Evolutionary conservation across 2,888 invertebrate genomes (phyloP), one percentile per base, ranked within the genome.

Genomic region (Monochamus alternatus): DNA sequence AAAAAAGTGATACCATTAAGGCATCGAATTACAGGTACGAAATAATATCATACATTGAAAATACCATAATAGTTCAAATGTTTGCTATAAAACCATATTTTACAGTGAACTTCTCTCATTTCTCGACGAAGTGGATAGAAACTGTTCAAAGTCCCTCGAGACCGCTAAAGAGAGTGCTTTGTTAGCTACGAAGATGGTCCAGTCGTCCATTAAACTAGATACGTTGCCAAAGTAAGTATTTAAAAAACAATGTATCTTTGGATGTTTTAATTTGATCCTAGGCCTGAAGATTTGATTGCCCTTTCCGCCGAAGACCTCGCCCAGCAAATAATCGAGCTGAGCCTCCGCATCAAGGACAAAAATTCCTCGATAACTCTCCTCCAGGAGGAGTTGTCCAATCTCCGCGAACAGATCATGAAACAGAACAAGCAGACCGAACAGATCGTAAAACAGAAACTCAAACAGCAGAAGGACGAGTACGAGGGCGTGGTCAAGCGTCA

Each of bases 401-500:
- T 93, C 80, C 90, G 92, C 84, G 92, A 91, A 63, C 86, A 89
- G 75, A 83, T 89, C 4, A 84, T 88, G 60, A 84, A 87, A 68
- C 86, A 89, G 44, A 87, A 89, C 1, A 87, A 87, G 47, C 87
- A 89, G 60, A 88, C 87, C 32, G 89, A 90, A 59, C 87, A 87
- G 32, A 89, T 89, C 51, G 81, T 88, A 0, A 83, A 81, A 47
- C 89, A 90, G 74, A 90, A 90, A 76, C 82, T 93, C 72, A 90
- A 90, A 30, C 89, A 91, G 44, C 92, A 93, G 81, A 93, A 93
- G 85, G 91, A 92, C 32, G 95, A 96, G 81, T 95, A 94, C 83
- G 95, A 96, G 83, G 91, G 87, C 2, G 91, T 94, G 0, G 92
- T 96, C 31, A 92, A 93, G 80, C 90, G 96, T 12, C 96, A 96